Evolutionary conservation across 2,888 invertebrate species (phyloP).

Genomic region (Cryptops parisi): DNA sequence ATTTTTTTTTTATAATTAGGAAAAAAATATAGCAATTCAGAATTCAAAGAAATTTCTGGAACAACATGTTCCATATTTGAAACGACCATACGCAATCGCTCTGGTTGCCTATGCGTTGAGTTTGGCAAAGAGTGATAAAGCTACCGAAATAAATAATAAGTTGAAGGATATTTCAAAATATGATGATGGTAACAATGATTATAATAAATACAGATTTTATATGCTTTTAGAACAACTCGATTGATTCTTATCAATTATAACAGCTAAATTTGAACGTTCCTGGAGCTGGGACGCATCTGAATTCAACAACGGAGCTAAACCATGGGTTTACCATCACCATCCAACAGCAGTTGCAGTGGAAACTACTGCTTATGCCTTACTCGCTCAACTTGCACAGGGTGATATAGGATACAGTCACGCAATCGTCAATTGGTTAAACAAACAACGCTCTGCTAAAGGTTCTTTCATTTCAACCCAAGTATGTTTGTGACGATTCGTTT

Average conservation of each 20-base stretch:
- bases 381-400: constrained; percentile 1
- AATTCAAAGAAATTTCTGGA: neutral
- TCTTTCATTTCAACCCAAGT: constrained; percentile 12
- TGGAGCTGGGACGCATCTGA: constrained; percentile 3
- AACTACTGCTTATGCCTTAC: constrained; percentile 7
- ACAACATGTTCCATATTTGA: neutral
- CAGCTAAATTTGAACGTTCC: neutral
- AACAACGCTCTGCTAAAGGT: constrained; percentile 7
- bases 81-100: neutral
- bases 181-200: too few species aligned
- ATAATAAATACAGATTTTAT: neutral
- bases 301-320: neutral
- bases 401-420: constrained; percentile 6
- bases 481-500: too few species aligned
- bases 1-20: neutral
- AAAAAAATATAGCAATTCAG: neutral
- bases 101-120: neutral
- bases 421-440: constrained; percentile 9
- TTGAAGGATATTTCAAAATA: neutral
- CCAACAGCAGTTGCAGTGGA: constrained; percentile 10
- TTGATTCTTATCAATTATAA: neutral
- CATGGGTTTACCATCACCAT: constrained; percentile 4
- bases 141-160: neutral
- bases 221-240: neutral
- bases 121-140: neutral